phyloP scores from a whole-genome alignment of 1,140 invertebrate genomes.

The Pseudomyrmex sp. region DNA sequence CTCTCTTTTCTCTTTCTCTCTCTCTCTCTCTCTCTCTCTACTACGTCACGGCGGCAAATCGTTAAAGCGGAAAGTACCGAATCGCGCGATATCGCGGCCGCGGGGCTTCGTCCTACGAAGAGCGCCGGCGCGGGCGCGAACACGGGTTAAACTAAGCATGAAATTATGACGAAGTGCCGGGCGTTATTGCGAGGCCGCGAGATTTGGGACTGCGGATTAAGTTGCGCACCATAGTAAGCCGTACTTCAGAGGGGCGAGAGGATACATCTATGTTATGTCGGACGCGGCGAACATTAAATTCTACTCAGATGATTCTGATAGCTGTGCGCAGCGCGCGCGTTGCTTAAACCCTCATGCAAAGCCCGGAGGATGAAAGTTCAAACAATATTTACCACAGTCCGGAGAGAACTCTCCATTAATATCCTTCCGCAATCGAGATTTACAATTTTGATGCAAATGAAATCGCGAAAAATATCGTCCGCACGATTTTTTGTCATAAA shows the following conservation, averaged over 20 bases:
- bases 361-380: slow-evolving; percentile 23
- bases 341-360: slow-evolving; percentile 28
- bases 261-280: slow-evolving; percentile 45
- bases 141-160: slow-evolving; percentile 55
- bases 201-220: slow-evolving; percentile 60
- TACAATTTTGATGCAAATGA: background rate
- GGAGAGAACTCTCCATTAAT: background rate
- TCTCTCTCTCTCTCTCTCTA: background rate
- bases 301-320: slow-evolving; percentile 41
- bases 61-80: slow-evolving; percentile 54
- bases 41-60: slow-evolving; percentile 7
- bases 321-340: background rate
- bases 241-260: slow-evolving; percentile 16
- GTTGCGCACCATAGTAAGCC: slow-evolving; percentile 39
- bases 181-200: slow-evolving; percentile 46
- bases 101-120: slow-evolving; percentile 13
- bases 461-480: background rate
- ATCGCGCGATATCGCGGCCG: slow-evolving; percentile 19
- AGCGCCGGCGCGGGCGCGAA: slow-evolving; percentile 19
- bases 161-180: slow-evolving; percentile 59
- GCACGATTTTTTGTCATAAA: background rate
- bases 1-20: too few species aligned
- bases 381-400: slow-evolving; percentile 41
- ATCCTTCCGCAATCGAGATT: slow-evolving; percentile 2
- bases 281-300: slow-evolving; percentile 55